Evolutionary conservation across 2,888 invertebrate genomes (phyloP).

Genomic region (Oxycera nigricornis): DNA sequence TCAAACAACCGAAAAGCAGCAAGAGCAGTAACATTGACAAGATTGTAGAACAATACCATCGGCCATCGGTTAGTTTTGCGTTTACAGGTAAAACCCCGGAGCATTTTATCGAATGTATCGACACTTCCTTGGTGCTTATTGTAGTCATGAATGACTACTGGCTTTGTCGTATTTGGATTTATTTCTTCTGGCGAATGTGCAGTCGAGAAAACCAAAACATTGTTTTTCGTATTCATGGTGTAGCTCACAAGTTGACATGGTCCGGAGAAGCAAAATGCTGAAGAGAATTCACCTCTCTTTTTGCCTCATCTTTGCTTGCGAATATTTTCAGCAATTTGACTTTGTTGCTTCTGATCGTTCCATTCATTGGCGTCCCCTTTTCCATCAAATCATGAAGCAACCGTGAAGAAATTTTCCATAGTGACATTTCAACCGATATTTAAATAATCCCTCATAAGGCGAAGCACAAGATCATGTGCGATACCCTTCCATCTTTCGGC

Average conservation of each 20-base stretch:
- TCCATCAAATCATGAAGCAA: background rate
- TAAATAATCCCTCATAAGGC: too few relatives aligned
- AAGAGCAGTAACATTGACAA: too few relatives aligned
- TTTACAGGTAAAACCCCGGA: background rate
- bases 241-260: background rate
- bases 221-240: too few relatives aligned
- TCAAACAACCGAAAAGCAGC: too few relatives aligned
- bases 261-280: background rate
- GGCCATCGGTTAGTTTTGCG: too few relatives aligned
- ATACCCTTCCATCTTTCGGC: background rate
- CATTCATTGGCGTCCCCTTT: background rate
- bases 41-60: too few relatives aligned
- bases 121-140: too few relatives aligned
- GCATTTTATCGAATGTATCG: too few relatives aligned
- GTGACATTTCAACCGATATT: background rate
- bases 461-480: background rate
- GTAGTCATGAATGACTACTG: background rate
- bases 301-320: too few relatives aligned
- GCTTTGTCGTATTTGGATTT: background rate
- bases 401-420: background rate
- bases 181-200: background rate
- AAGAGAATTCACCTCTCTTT: background rate
- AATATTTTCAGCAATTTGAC: too few relatives aligned
- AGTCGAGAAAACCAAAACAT: background rate
- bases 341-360: background rate